Evolutionary conservation across 2,888 invertebrate genomes (phyloP), one percentile per base, ranked within the genome.

Genomic region (Dryocosmus kuriphilus): DNA sequence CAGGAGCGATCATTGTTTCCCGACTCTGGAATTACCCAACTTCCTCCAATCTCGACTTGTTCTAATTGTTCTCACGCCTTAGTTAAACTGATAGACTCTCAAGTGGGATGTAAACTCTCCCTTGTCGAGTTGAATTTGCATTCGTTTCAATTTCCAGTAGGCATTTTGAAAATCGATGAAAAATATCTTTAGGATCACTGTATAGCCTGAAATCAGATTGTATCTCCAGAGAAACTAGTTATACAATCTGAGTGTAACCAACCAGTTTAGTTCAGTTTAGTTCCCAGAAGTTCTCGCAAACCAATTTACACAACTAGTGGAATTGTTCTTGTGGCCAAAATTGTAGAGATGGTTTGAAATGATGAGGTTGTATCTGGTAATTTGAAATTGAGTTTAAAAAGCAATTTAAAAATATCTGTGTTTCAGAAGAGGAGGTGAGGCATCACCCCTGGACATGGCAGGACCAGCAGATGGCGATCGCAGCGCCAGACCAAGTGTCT

Each of bases 401-500:
- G 4, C 32, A 32, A 41, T 41, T 41, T 27, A 16, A 24, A 60
- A 60, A 22, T 27, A 55, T 55, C n/a, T 55, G 22, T 74, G 16
- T 83, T 83, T 35, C 73, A 87, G 86, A 0, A 81, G 85, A 8
- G 85, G 81, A 41, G 89, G 86, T 41, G 88, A 89, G 7, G 85
- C 86, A 5, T 84, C 86, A 51, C 86, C 87, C 24, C 79, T 86
- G 24, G 89, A 90, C 6, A 81, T 88, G 51, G 87, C 86, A 0
- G 87, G 85, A 1, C 83, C 85, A 16, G 87, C 85, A 24, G 86
- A 86, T 2, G 90, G 89, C 8, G 90, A 90, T 14, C 86, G 87
- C 3, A 90, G 89, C 74, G 89, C 90, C 0, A 82, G 91, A 16
- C 91, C 92, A 4, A 91, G 91, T 82, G 90, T 91, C 4, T 91